These are phyloP conservation scores for Cataglyphis cursor DNA, from an alignment of 2,888 invertebrate species.

Conservation along the genomic window DNA sequence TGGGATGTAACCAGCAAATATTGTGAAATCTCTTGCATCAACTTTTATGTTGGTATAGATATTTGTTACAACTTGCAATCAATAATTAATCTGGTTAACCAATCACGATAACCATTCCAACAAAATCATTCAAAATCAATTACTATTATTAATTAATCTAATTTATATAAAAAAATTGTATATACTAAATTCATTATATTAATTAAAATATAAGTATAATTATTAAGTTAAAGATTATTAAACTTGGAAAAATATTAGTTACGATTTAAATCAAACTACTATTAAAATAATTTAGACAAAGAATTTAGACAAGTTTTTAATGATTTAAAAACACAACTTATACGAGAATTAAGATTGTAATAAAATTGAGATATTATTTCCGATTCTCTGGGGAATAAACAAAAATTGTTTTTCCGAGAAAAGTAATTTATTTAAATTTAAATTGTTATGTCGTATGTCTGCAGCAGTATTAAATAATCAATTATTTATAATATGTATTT, in stretches of 20 bases:
- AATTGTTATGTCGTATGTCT: background rate
- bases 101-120: background rate
- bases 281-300: background rate
- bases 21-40: constrained; percentile 14
- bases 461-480: background rate
- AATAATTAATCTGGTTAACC: constrained; percentile 14
- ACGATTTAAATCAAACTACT: background rate
- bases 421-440: background rate
- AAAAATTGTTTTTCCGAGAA: background rate
- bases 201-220: background rate
- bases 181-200: background rate
- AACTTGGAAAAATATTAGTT: background rate
- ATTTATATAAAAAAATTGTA: background rate
- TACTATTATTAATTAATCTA: background rate
- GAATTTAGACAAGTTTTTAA: background rate
- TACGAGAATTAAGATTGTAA: background rate
- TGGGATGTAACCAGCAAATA: background rate
- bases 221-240: background rate
- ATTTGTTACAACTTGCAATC: background rate
- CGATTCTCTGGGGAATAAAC: background rate
- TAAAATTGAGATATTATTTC: constrained; percentile 5
- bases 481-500: constrained; percentile 23
- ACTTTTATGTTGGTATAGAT: background rate
- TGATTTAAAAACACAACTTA: background rate
- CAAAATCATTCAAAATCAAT: background rate